phyloP scores from a whole-genome alignment of 1,140 invertebrate species.

The Aplysia californica region DNA sequence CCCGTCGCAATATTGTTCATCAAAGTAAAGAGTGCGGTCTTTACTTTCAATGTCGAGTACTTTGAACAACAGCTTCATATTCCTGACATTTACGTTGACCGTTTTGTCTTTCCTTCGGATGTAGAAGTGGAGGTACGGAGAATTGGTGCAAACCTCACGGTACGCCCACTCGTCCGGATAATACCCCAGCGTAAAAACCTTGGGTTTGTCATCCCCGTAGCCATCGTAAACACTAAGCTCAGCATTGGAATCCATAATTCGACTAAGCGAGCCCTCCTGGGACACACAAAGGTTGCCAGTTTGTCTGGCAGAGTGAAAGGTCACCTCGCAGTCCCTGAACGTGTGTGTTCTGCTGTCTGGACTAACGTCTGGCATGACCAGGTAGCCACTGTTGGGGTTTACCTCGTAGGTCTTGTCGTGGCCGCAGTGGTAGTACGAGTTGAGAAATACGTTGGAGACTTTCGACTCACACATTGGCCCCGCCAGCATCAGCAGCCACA shows the following conservation, averaged over 20 bases:
- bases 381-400: background rate
- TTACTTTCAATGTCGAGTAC: constrained; percentile 16
- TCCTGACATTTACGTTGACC: background rate
- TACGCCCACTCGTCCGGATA: background rate
- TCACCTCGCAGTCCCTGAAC: constrained; percentile 8
- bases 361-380: constrained; percentile 1
- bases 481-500: too few relatives aligned
- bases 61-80: constrained; percentile 6
- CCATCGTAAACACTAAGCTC: constrained; percentile 10
- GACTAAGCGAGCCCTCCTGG: background rate
- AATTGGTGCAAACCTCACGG: background rate
- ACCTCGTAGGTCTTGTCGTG: background rate
- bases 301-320: background rate
- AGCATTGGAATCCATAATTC: constrained; percentile 3
- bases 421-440: constrained; percentile 3
- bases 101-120: background rate
- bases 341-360: background rate
- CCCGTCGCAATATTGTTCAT: background rate
- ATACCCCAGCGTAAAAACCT: background rate
- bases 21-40: background rate
- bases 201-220: background rate
- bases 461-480: too few relatives aligned
- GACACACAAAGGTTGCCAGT: background rate
- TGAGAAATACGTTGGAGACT: constrained; percentile 9
- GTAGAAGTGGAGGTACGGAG: background rate